Base-by-base conservation (phyloP, 2,113 vertebrate genomes). In the Lepisosteus osseus region DNA sequence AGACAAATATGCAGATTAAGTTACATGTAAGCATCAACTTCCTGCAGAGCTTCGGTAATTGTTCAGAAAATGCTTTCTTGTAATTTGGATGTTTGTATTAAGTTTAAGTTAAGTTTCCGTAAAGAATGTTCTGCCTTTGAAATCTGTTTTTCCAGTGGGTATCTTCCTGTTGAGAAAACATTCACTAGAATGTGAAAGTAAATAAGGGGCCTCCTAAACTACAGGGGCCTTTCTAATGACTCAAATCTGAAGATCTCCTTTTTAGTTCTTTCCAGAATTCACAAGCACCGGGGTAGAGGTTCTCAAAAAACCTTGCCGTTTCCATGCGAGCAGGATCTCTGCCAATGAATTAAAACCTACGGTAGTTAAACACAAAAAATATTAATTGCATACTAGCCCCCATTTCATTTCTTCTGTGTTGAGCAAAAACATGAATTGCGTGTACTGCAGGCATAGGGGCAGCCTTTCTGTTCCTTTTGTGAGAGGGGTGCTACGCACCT, bases 11-110 rank as follows among this genome's bases (percentile, higher is more conserved):
- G 55, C 73, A 66, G 67, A 75, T 75, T 70, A 66, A 70, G 73
- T 54, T 56, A 63, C 68, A 47, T 15, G 3, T 74, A 75, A 75
- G 59, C 68, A 75, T 54, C 14, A 44, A 70, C 73, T 75, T 75
- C 73, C 68, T 75, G 73, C 73, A 57, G 68, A 70, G 68, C 54
- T 64, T 65, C 29, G 29, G 68, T 70, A 65, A 75, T 75, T 70
- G 51, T 75, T 75, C 61, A 65, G 62, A 75, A 59, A 65, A 59
- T 69, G 68, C 63, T 70, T 68, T 70, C 73, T 69, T 69, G 55
- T 61, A 12, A 75, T 70, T 67, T 51, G 67, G 65, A 65, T 74
- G 73, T 74, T 74, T 74, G 62, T 65, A 57, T 69, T 70, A 65
- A 65, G 67, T 9, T 42, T 29, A 29, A 29, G 29, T 29, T 40